phyloP scores from a whole-genome alignment of 1,140 invertebrate genomes.

The Acromyrmex charruanus region DNA sequence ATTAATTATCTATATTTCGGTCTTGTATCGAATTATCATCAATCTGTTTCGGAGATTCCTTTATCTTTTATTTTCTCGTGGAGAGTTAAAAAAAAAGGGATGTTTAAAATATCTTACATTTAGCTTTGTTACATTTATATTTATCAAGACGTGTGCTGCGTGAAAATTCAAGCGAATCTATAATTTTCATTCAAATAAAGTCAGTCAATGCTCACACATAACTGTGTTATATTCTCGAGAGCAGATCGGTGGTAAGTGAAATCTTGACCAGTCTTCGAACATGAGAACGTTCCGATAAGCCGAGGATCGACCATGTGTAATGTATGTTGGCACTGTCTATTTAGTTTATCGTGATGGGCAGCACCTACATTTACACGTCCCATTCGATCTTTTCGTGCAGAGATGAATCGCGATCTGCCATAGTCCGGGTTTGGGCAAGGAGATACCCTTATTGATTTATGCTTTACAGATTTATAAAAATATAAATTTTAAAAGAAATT shows the following conservation, averaged over 20 bases:
- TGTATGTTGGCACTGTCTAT: conserved; percentile 69
- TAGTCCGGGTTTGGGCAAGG: background rate
- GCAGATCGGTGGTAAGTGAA: conserved; percentile 74
- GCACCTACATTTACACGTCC: conserved; percentile 59
- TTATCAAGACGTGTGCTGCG: background rate
- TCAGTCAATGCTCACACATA: conserved; percentile 23
- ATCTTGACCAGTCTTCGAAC: conserved; percentile 76
- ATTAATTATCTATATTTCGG: background rate
- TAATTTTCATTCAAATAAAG: conserved; percentile 36
- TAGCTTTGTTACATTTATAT: conserved; percentile 6
- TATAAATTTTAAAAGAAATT: background rate
- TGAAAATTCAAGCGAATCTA: conserved; percentile 10
- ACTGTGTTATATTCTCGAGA: conserved; percentile 59
- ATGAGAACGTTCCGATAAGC: conserved; percentile 77
- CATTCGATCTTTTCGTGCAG: conserved; percentile 51
- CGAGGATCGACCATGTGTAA: conserved; percentile 64
- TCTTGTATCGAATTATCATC: background rate
- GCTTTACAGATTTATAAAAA: too few species aligned
- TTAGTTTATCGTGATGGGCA: conserved; percentile 75
- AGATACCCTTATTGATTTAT: background rate
- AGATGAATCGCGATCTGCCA: background rate
- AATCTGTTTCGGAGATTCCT: background rate
- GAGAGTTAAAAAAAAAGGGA: background rate
- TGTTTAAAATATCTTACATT: background rate
- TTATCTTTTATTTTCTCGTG: background rate